Base-by-base conservation (phyloP, 1,140 invertebrate genomes). In the Bombus haemorrhoidalis region DNA sequence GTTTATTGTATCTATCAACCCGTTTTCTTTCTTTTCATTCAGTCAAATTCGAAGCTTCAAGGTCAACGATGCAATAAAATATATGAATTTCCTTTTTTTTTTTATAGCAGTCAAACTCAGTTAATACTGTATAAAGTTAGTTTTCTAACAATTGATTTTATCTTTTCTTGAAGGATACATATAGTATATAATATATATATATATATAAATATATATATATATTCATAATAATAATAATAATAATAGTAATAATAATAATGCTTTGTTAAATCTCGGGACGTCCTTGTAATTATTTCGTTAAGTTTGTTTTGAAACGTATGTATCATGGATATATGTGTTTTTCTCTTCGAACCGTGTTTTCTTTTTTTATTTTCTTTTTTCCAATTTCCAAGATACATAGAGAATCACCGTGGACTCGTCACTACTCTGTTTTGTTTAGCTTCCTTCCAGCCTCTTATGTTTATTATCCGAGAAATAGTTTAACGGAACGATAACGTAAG, bases 11-110 rank as follows among this genome's bases (percentile, higher is more conserved):
- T 47, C 37, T 57, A 69, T 77, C 64, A 25, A 83, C 34, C 69
- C 69, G 69, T 66, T 74, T 22, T 68, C 3, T 37, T 41, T 39
- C 28, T 41, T 22, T 41, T 59, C 68, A 15, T 57, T 85, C 84
- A 81, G 84, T 85, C 84, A 71, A 81, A 85, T 74, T 85, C 78
- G 79, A 81, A 85, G 71, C 72, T 75, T 85, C n/a, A 85, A 85
- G 71, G n/a, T 85, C 84, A 85, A 85, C 84, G 84, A 85, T 75
- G 84, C 84, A 41, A 85, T 85, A 85, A 85, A 85, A 85, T 85
- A 85, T 79, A 85, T 85, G 59, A 74, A 75, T 53, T 81, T 62
- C 47, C 18, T 53, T 53, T 53, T 53, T 53, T 53, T 53, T 53
- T 73, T 75, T 47, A 66, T 18, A 81, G 78, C 69, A 81, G 71